Percentiles rank a stretch among this genome's conserved stretches.
These are phyloP conservation scores for Megalonaias nervosa DNA, from an alignment of 1,140 invertebrate genomes.

Conservation along the genomic window DNA sequence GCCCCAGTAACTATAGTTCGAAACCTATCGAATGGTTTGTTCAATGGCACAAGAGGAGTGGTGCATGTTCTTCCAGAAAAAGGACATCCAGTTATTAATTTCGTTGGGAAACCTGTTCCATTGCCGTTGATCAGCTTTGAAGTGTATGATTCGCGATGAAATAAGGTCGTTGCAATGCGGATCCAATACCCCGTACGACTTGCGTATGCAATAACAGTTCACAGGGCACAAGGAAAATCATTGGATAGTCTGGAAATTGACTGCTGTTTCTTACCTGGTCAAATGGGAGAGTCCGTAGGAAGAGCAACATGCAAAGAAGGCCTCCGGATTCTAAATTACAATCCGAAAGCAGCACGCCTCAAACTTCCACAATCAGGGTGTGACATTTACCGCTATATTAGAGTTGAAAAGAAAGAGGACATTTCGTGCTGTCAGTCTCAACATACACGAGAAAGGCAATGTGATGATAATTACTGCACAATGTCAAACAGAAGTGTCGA, in stretches of 20 bases:
- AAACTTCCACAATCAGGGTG: slow-evolving; percentile 12
- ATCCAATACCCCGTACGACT: slow-evolving; percentile 20
- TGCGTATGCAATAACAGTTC: slow-evolving; percentile 31
- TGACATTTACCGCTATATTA: slow-evolving; percentile 21
- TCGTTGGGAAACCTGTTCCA: slow-evolving; percentile 6
- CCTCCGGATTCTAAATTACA: slow-evolving; percentile 6
- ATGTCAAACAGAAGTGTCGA: no score
- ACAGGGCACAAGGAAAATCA: slow-evolving; percentile 28
- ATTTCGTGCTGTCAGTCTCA: slow-evolving; percentile 12
- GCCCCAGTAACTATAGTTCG: slow-evolving; percentile 25
- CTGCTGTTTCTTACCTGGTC: slow-evolving; percentile 27
- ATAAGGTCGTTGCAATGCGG: slow-evolving; percentile 17
- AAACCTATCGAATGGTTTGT: slow-evolving; percentile 18
- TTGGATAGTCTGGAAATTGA: slow-evolving; percentile 27
- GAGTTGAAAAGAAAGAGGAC: slow-evolving; percentile 9
- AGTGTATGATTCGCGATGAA: slow-evolving; percentile 13
- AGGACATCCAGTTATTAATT: slow-evolving; percentile 21
- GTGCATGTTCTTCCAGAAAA: slow-evolving; percentile 24
- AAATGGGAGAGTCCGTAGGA: slow-evolving; percentile 33
- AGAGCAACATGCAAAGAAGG: slow-evolving; percentile 4
- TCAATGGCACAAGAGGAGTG: slow-evolving; percentile 29
- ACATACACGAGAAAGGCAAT: no score
- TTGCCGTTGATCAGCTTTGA: slow-evolving; percentile 10
- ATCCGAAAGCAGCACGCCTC: slow-evolving; percentile 7
- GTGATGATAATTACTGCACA: no score